A percentile compares a stretch with the other conserved stretches of the same genome.
Conservation (phyloP, 1,140 invertebrate species). For the Tetragnatha versicolor region DNA sequence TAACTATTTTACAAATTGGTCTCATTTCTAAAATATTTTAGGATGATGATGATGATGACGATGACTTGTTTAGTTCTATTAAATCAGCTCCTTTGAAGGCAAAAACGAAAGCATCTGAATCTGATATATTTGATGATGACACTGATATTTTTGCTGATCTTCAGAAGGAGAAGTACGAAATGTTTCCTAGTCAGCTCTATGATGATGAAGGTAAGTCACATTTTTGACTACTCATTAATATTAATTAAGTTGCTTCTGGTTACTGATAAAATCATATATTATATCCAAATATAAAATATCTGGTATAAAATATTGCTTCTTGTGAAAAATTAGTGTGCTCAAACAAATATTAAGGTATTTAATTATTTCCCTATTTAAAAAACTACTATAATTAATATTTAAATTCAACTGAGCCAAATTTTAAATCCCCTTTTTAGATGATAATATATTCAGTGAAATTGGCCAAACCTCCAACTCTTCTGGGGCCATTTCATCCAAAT, state of each 20-base stretch:
- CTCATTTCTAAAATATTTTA: neutral
- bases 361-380: too few species aligned
- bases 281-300: neutral
- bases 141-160: conserved; percentile 48
- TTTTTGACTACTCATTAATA: neutral
- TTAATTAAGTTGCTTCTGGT: neutral
- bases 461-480: neutral
- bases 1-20: neutral
- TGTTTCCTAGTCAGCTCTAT: conserved; percentile 33
- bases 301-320: neutral
- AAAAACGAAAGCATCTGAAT: conserved; percentile 1
- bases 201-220: conserved; percentile 29
- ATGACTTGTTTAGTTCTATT: conserved; percentile 33
- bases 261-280: neutral
- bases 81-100: conserved; percentile 4
- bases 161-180: conserved; percentile 44
- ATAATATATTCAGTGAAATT: conserved; percentile 38
- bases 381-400: neutral
- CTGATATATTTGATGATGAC: conserved; percentile 44
- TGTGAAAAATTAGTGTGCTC: neutral
- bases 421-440: neutral
- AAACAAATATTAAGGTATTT: neutral
- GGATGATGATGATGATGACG: conserved; percentile 31
- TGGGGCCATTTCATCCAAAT: too few species aligned
- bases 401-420: too few species aligned